phyloP scores from a whole-genome alignment of 2,888 invertebrate genomes.

The Hololepta plana region DNA sequence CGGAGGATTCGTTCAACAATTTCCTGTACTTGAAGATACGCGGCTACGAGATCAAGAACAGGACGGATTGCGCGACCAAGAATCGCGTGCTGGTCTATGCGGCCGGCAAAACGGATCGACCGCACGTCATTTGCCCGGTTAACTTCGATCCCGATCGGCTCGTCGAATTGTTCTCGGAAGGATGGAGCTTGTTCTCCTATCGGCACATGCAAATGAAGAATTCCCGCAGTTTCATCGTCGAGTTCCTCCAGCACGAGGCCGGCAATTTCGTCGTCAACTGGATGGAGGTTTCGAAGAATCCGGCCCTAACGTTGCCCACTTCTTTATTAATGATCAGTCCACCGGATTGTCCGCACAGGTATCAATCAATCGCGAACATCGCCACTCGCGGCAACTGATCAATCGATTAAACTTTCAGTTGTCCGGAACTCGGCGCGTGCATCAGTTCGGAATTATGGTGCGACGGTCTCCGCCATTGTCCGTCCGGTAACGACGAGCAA shows the following conservation, averaged over 20 bases:
- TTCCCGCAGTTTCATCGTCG: slow-evolving; percentile 53
- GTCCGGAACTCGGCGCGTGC: slow-evolving; percentile 66
- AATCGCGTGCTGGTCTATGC: slow-evolving; percentile 58
- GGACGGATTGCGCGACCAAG: slow-evolving; percentile 42
- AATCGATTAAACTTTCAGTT: no score
- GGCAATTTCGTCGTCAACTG: slow-evolving; percentile 59
- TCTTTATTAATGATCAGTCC: slow-evolving; percentile 32
- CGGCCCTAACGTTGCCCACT: slow-evolving; percentile 32
- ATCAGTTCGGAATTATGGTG: slow-evolving; percentile 65
- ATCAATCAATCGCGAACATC: no score
- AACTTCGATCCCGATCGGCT: slow-evolving; percentile 23
- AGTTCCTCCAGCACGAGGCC: slow-evolving; percentile 53
- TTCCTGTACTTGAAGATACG: slow-evolving; percentile 54
- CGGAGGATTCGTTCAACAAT: slow-evolving; percentile 47
- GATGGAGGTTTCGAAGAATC: slow-evolving; percentile 59
- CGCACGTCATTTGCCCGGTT: slow-evolving; percentile 49
- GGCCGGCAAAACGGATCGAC: slow-evolving; percentile 41
- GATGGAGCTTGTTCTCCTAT: slow-evolving; percentile 25
- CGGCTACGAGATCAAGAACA: slow-evolving; percentile 28
- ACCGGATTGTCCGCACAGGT: slow-evolving; percentile 58
- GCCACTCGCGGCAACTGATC: no score
- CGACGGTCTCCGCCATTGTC: slow-evolving; percentile 61
- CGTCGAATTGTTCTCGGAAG: slow-evolving; percentile 55
- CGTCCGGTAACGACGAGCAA: slow-evolving; percentile 65
- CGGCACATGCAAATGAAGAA: slow-evolving; percentile 29